These are phyloP conservation scores for Anguilla obscura DNA, from an alignment of 2,797 vertebrate species.

Conservation along the genomic window DNA sequence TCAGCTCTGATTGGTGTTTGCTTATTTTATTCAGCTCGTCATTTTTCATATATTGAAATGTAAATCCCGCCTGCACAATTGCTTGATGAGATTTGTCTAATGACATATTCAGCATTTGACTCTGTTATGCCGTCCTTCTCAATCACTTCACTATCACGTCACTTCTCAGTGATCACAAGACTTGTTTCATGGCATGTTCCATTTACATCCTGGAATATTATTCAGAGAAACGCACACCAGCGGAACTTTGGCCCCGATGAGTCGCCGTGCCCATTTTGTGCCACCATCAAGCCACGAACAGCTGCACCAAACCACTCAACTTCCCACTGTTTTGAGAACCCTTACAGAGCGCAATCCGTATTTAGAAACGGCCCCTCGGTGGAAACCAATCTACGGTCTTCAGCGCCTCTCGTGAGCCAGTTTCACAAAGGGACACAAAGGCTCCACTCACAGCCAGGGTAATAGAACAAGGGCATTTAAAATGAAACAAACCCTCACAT, in stretches of 20 bases:
- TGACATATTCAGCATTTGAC: background rate
- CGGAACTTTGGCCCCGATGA: background rate
- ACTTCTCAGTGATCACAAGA: slow-evolving; percentile 1
- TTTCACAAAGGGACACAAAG: slow-evolving; percentile 61
- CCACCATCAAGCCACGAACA: slow-evolving; percentile 20
- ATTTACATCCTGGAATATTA: background rate
- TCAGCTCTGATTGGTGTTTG: background rate
- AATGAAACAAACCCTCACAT: slow-evolving; percentile 67
- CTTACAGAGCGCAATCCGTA: slow-evolving; percentile 28
- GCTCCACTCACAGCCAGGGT: slow-evolving; percentile 68
- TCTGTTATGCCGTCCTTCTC: background rate
- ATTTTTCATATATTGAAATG: slow-evolving; percentile 6
- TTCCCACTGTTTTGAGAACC: slow-evolving; percentile 34
- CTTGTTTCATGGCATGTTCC: background rate
- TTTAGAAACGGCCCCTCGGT: slow-evolving; percentile 26
- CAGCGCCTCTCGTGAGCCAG: slow-evolving; percentile 29
- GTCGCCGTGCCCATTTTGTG: slow-evolving; percentile 6
- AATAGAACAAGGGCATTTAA: slow-evolving; percentile 70
- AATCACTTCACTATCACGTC: background rate
- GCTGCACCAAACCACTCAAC: slow-evolving; percentile 31
- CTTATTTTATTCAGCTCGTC: background rate
- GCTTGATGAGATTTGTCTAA: background rate
- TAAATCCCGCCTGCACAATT: background rate
- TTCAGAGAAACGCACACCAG: background rate
- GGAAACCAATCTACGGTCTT: slow-evolving; percentile 32